Conservation (phyloP, 2,113 vertebrate genomes). For the Tamias sibiricus region DNA sequence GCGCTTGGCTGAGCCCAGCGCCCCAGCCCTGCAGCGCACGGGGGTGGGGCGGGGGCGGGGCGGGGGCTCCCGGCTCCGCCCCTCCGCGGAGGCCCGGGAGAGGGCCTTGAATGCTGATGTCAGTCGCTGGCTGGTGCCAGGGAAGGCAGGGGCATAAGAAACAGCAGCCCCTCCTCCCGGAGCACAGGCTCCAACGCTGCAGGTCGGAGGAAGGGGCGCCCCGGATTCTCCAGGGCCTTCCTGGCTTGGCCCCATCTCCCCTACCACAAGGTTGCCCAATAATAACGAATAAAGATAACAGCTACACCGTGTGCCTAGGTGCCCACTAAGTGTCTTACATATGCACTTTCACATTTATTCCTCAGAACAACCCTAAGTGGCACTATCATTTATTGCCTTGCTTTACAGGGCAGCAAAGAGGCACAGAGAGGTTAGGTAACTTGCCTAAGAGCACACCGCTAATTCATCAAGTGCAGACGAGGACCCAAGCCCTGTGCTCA, state of each 20-base stretch:
- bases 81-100: background rate
- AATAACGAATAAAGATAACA: background rate
- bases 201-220: too few species aligned
- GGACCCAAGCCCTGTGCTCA: background rate
- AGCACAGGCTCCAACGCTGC: background rate
- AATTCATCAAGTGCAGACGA: background rate
- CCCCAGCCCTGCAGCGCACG: background rate
- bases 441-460: background rate
- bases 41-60: conserved; percentile 31
- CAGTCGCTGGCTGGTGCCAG: rapidly evolving
- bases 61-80: background rate
- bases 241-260: background rate
- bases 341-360: background rate
- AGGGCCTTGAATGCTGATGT: conserved; percentile 6
- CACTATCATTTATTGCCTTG: background rate
- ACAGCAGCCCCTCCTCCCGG: rapidly evolving
- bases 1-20: background rate
- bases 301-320: background rate
- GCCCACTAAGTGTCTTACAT: background rate
- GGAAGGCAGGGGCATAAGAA: rapidly evolving
- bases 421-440: background rate
- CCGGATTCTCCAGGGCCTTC: background rate
- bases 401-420: background rate
- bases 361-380: background rate
- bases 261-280: background rate